A percentile compares a stretch with the other conserved stretches of the same genome.
Conservation (phyloP, 2,797 vertebrate genomes). For the Clamator glandarius region DNA sequence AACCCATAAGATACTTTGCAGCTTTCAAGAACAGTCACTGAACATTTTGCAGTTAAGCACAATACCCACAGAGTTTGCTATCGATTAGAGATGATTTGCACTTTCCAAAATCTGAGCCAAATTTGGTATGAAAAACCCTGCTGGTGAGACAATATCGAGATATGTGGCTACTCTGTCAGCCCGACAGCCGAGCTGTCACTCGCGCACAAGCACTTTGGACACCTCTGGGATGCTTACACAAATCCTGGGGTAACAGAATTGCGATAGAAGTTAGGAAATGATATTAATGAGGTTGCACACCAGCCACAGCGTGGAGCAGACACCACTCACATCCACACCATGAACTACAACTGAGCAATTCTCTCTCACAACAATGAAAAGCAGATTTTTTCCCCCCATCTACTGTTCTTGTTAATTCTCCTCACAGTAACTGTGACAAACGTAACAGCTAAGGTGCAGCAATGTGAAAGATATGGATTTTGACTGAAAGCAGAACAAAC, state of each 20-base stretch:
- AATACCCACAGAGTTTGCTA: not conserved
- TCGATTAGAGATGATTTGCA: not conserved
- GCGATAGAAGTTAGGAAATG: not conserved
- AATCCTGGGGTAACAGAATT: not conserved
- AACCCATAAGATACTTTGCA: not conserved
- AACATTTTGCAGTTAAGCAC: not conserved
- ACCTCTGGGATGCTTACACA: not conserved
- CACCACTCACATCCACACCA: not conserved
- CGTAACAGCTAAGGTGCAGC: not conserved
- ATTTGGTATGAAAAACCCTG: not conserved
- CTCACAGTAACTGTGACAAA: not conserved
- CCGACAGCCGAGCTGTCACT: not conserved
- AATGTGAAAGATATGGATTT: not conserved
- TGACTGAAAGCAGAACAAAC: not conserved
- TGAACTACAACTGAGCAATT: conserved; percentile 16
- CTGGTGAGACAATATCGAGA: not conserved
- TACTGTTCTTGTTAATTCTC: not conserved
- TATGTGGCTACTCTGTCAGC: not conserved
- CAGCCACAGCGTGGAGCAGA: not conserved
- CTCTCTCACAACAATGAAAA: not conserved
- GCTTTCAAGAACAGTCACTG: conserved; percentile 6
- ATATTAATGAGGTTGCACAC: too few species aligned
- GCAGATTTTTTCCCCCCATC: not conserved
- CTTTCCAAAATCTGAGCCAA: not conserved
- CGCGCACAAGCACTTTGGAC: not conserved